Conservation (phyloP, 2,797 vertebrate species). For the Lophius americanus region DNA sequence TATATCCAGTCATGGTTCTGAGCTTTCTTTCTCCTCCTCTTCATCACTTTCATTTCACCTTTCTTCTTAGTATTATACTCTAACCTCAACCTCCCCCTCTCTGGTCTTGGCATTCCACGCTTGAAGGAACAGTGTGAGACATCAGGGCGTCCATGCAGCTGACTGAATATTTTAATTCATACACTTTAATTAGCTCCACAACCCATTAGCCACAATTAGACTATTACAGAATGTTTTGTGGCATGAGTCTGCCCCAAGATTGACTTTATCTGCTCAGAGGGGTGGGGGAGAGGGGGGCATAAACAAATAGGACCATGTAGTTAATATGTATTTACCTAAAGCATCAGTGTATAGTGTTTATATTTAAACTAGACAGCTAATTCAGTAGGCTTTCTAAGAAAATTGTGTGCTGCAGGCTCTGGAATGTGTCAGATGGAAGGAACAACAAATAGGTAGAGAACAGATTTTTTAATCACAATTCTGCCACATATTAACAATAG, state of each 20-base stretch:
- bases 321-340: slow-evolving; percentile 31
- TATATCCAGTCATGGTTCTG: not conserved
- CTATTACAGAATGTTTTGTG: slow-evolving; percentile 99
- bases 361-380: slow-evolving; percentile 26
- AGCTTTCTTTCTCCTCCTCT: slow-evolving; percentile 33
- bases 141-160: slow-evolving; percentile 85
- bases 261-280: slow-evolving; percentile 71
- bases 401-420: not conserved
- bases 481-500: not conserved
- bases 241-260: slow-evolving; percentile 83
- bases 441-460: slow-evolving; percentile 1
- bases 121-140: slow-evolving; percentile 72
- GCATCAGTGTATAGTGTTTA: slow-evolving; percentile 19
- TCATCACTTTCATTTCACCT: slow-evolving; percentile 61
- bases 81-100: slow-evolving; percentile 25
- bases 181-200: slow-evolving; percentile 99
- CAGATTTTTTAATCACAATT: not conserved
- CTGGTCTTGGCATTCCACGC: slow-evolving; percentile 65
- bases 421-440: not conserved
- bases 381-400: slow-evolving; percentile 6
- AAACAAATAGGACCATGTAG: slow-evolving; percentile 13
- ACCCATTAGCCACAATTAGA: slow-evolving; percentile 99
- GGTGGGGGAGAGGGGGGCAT: slow-evolving; percentile 11
- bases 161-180: slow-evolving; percentile 99
- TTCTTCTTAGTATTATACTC: slow-evolving; percentile 29